These are phyloP conservation scores for Drosophila setifemur DNA, from an alignment of 1,140 invertebrate species.

Conservation along the genomic window DNA sequence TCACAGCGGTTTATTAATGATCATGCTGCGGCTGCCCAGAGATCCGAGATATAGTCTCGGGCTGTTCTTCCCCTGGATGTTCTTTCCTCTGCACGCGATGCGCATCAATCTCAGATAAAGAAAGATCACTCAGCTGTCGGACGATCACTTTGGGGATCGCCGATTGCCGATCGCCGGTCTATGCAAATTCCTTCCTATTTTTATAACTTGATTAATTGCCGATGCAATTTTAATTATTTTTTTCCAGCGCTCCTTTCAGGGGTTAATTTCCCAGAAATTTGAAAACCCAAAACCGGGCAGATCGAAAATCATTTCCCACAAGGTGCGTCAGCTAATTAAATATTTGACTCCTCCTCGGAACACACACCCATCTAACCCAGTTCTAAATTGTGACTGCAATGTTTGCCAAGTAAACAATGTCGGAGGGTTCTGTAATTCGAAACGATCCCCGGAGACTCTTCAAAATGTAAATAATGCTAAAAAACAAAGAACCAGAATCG, in stretches of 20 bases:
- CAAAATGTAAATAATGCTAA: slow-evolving; percentile 75
- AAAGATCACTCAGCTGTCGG: slow-evolving; percentile 75
- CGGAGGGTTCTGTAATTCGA: slow-evolving; percentile 26
- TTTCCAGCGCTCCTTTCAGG: slow-evolving; percentile 5
- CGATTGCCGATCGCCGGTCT: slow-evolving; percentile 19
- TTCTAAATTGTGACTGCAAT: slow-evolving; percentile 67
- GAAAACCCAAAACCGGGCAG: slow-evolving; percentile 1
- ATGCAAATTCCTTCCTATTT: slow-evolving; percentile 46
- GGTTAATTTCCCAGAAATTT: slow-evolving; percentile 61
- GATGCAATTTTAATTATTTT: slow-evolving; percentile 53
- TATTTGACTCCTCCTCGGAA: slow-evolving; percentile 50
- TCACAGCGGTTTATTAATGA: slow-evolving; percentile 82
- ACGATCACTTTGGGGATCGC: slow-evolving; percentile 35
- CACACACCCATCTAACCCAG: slow-evolving; percentile 62
- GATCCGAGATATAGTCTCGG: slow-evolving; percentile 16
- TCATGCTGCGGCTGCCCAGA: slow-evolving; percentile 66
- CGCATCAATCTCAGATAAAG: slow-evolving; percentile 72
- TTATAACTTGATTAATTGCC: slow-evolving; percentile 45
- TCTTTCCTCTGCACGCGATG: slow-evolving; percentile 59
- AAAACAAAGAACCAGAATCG: slow-evolving; percentile 49
- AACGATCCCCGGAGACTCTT: slow-evolving; percentile 38
- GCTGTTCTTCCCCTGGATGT: slow-evolving; percentile 18
- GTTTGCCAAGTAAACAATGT: slow-evolving; percentile 46
- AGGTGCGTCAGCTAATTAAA: slow-evolving; percentile 72
- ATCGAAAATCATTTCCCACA: slow-evolving; percentile 29